A percentile compares a stretch with the other conserved stretches of the same genome.
These are phyloP conservation scores for Corynorhinus townsendii DNA, from an alignment of 2,113 vertebrate species.

Conservation along the genomic window DNA sequence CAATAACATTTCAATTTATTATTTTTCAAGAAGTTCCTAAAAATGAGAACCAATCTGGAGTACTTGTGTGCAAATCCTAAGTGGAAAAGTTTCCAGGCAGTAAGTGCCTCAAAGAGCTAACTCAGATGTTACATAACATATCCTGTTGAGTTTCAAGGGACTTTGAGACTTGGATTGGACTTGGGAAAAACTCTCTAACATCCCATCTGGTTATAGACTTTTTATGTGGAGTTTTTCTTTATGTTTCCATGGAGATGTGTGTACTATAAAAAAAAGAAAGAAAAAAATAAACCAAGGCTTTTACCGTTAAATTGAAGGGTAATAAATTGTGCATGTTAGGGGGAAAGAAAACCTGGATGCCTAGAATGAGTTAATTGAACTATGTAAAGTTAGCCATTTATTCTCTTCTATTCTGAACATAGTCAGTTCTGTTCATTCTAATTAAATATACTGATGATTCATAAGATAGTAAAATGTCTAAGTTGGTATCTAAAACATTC, in stretches of 20 bases:
- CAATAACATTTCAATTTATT: not conserved
- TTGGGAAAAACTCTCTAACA: not conserved
- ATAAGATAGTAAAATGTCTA: not conserved
- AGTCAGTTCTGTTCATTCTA: not conserved
- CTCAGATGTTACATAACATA: not conserved
- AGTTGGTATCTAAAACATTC: not conserved
- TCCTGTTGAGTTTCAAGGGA: not conserved
- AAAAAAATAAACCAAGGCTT: not conserved
- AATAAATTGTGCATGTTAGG: not conserved
- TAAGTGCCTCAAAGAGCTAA: conserved; percentile 13
- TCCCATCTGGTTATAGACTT: not conserved
- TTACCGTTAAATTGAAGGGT: not conserved
- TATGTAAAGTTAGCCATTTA: not conserved
- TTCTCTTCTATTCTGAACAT: not conserved
- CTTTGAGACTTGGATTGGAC: not conserved
- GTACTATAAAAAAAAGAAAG: not conserved
- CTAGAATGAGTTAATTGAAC: not conserved
- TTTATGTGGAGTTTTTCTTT: conserved; percentile 12
- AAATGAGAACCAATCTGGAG: not conserved
- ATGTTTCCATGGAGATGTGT: not conserved
- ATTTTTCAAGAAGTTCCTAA: not conserved
- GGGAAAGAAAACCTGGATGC: not conserved
- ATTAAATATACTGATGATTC: conserved; percentile 2
- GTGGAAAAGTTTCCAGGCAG: conserved; percentile 2
- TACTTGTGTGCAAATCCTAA: not conserved